Percentiles rank a stretch among this genome's conserved stretches.
phyloP scores from a whole-genome alignment of 1,140 invertebrate genomes.

The Brachionus calyciflorus region DNA sequence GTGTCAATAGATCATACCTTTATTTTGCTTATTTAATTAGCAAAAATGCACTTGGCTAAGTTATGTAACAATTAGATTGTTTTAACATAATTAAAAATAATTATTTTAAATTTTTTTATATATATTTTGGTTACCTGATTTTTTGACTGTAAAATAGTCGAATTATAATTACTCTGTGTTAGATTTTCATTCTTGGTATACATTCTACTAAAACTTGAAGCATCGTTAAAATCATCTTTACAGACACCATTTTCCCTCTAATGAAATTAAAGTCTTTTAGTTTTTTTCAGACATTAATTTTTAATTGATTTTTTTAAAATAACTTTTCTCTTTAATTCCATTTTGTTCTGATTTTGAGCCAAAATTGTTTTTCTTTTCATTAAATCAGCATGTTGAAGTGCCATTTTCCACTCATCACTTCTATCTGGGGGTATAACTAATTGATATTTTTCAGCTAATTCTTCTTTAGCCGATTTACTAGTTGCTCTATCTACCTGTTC shows the following conservation, averaged over 20 bases:
- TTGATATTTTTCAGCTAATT: constrained; percentile 40
- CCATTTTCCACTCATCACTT: constrained; percentile 32
- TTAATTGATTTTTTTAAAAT: background rate
- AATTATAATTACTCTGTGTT: too few species aligned
- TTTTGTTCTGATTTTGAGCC: background rate
- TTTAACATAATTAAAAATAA: too few species aligned
- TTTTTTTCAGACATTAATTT: background rate
- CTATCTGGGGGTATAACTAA: constrained; percentile 2
- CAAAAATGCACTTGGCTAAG: too few species aligned
- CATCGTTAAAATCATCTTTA: background rate
- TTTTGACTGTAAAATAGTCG: too few species aligned
- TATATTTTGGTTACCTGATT: too few species aligned
- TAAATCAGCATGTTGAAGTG: constrained; percentile 1
- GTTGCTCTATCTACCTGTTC: constrained; percentile 32
- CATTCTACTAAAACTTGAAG: too few species aligned
- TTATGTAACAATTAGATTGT: too few species aligned
- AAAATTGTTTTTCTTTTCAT: background rate
- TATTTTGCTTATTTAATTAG: too few species aligned
- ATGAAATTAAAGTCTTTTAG: background rate
- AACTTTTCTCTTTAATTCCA: constrained; percentile 22
- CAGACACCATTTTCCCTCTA: background rate
- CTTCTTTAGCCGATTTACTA: constrained; percentile 22
- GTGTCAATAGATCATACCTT: too few species aligned
- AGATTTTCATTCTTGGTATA: too few species aligned
- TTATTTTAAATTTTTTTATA: too few species aligned